Evolutionary conservation across 1,140 invertebrate genomes (phyloP).

Genomic region (Drosophila sp.): DNA sequence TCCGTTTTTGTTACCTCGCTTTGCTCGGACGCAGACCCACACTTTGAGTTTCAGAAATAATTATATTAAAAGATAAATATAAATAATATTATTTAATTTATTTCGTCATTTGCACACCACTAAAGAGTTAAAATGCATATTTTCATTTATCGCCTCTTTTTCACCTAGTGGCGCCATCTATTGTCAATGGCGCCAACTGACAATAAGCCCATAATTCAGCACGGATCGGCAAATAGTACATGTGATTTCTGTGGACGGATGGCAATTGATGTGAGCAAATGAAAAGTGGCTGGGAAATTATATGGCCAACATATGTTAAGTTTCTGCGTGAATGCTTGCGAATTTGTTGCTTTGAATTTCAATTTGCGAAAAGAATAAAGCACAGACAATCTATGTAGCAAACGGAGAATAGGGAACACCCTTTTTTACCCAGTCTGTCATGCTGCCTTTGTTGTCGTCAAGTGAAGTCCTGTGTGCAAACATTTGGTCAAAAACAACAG

Average conservation of each 20-base stretch:
- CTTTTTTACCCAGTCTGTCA: slow-evolving; percentile 24
- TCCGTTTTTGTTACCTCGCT: no score
- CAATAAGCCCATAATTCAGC: no score
- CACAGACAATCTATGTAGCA: slow-evolving; percentile 19
- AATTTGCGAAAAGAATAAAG: slow-evolving; percentile 43
- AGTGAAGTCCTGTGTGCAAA: slow-evolving; percentile 63
- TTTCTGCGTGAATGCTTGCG: slow-evolving; percentile 74
- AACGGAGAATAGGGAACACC: slow-evolving; percentile 33
- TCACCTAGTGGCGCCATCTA: no score
- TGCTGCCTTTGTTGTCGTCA: slow-evolving; percentile 43
- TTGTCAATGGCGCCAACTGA: no score
- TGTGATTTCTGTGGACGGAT: slow-evolving; percentile 10
- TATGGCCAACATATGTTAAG: slow-evolving; percentile 73
- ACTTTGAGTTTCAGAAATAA: no score
- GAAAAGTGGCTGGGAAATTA: slow-evolving; percentile 64
- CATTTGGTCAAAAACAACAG: slow-evolving; percentile 62
- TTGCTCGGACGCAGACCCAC: no score
- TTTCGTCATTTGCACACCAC: no score
- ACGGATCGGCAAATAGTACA: no score
- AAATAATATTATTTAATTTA: no score
- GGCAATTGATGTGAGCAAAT: slow-evolving; percentile 19
- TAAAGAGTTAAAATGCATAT: no score
- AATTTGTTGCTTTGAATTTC: slow-evolving; percentile 80
- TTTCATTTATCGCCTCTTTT: no score
- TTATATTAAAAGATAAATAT: no score